Conservation (phyloP, 2,113 vertebrate species). For the Lampris incognitus region DNA sequence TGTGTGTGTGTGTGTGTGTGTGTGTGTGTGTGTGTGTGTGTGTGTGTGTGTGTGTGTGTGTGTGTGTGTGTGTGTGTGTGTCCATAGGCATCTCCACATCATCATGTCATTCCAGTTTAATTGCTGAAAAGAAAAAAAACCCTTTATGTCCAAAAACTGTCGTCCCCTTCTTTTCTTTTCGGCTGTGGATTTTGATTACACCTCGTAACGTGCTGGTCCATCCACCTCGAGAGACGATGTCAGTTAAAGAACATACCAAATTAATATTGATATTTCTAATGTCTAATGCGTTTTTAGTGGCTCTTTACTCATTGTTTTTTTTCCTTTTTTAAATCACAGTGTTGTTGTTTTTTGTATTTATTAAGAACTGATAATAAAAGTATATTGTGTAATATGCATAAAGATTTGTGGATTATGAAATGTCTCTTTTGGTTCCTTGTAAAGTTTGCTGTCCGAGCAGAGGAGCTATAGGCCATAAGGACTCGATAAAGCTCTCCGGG, state of each 20-base stretch:
- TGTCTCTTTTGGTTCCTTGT: conserved; percentile 65
- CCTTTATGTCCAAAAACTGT: conserved; percentile 63
- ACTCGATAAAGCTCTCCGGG: conserved; percentile 51
- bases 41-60: conserved; percentile 57
- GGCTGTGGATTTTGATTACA: conserved; percentile 70
- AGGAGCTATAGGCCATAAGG: conserved; percentile 68
- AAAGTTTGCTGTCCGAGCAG: conserved; percentile 68
- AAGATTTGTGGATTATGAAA: conserved; percentile 81
- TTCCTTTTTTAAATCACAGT: conserved; percentile 82
- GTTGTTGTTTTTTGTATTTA: conserved; percentile 89
- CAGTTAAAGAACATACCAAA: conserved; percentile 86
- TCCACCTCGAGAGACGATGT: conserved; percentile 81
- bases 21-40: conserved; percentile 63
- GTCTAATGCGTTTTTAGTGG: conserved; percentile 82
- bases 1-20: conserved; percentile 79
- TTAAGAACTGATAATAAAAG: conserved; percentile 86
- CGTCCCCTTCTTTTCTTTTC: conserved; percentile 58
- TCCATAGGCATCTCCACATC: conserved; percentile 81
- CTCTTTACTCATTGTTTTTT: conserved; percentile 84
- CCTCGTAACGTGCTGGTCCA: conserved; percentile 75
- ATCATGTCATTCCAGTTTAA: conserved; percentile 75
- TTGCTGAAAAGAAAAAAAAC: conserved; percentile 62
- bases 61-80: conserved; percentile 83
- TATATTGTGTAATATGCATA: conserved; percentile 89
- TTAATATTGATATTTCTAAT: conserved; percentile 84